Conservation (phyloP, 2,888 invertebrate genomes). For the Caenorhabditis sp. region DNA sequence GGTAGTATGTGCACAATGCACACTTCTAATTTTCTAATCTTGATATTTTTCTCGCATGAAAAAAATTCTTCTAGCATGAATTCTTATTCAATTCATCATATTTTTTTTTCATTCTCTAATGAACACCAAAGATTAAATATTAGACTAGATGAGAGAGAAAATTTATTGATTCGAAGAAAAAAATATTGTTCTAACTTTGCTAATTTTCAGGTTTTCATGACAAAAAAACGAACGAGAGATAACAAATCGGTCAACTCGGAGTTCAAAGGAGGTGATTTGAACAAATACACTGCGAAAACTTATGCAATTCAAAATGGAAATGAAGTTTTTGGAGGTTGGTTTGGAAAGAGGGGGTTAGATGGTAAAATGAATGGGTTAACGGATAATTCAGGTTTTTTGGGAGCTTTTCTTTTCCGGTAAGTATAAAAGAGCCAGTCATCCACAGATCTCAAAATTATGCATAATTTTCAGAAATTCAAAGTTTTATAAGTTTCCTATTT, state of each 20-base stretch:
- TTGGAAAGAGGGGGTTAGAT: not conserved
- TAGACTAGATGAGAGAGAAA: not conserved
- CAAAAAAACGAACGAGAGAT: slow-evolving; percentile 68
- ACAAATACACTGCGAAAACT: slow-evolving; percentile 69
- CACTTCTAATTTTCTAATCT: not conserved
- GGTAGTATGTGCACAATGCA: slow-evolving; percentile 43
- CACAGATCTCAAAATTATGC: no score
- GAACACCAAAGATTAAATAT: not conserved
- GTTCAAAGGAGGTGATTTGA: slow-evolving; percentile 68
- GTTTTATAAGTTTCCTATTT: no score
- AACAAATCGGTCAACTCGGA: slow-evolving; percentile 64
- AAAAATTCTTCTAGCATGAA: not conserved
- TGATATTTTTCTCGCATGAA: not conserved
- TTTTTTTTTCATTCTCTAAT: no score
- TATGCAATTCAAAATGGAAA: slow-evolving; percentile 70
- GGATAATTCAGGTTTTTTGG: no score
- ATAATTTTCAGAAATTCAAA: no score
- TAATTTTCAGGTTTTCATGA: slow-evolving; percentile 68
- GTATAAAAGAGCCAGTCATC: no score
- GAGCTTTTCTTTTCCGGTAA: no score
- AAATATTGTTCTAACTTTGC: not conserved
- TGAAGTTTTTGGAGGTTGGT: slow-evolving; percentile 69
- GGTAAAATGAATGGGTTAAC: no score
- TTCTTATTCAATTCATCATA: no score
- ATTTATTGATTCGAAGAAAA: not conserved